A percentile compares a stretch with the other conserved stretches of the same genome.
Conservation (phyloP, 1,140 invertebrate species). For the Procambarus virginalis region DNA sequence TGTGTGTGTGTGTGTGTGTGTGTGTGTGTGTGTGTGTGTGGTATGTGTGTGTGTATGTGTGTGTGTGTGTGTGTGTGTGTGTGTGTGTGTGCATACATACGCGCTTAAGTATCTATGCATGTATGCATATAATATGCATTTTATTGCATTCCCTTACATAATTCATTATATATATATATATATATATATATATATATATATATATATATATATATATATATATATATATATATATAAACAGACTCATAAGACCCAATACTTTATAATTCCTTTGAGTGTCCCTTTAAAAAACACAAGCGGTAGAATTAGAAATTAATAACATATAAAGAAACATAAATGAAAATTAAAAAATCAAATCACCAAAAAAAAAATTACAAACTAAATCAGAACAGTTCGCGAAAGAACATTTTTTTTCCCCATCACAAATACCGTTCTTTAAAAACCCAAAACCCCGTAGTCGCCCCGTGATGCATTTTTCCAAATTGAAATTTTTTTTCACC, state of each 20-base stretch:
- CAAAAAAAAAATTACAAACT: not conserved
- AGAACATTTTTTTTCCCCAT: not conserved
- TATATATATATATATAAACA: no score
- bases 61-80: no score
- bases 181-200: no score
- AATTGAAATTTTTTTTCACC: slow-evolving; percentile 38
- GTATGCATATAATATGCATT: not conserved
- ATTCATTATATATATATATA: not conserved
- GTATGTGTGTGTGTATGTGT: no score
- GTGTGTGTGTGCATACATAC: slow-evolving; percentile 29
- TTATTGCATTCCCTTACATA: not conserved
- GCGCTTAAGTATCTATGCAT: slow-evolving; percentile 12
- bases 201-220: no score
- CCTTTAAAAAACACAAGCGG: no score
- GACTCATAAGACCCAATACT: not conserved
- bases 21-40: no score
- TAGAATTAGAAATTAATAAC: no score
- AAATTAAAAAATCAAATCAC: not conserved
- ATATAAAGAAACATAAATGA: not conserved
- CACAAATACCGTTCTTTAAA: slow-evolving; percentile 25
- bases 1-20: slow-evolving; percentile 19
- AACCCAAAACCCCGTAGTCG: not conserved
- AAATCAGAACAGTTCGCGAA: not conserved
- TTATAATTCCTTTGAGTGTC: not conserved
- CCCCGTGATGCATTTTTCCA: slow-evolving; percentile 39